Evolutionary conservation across 2,888 invertebrate genomes (phyloP), one percentile per base, ranked within the genome.

Genomic region (Ecdyonurus torrentis): DNA sequence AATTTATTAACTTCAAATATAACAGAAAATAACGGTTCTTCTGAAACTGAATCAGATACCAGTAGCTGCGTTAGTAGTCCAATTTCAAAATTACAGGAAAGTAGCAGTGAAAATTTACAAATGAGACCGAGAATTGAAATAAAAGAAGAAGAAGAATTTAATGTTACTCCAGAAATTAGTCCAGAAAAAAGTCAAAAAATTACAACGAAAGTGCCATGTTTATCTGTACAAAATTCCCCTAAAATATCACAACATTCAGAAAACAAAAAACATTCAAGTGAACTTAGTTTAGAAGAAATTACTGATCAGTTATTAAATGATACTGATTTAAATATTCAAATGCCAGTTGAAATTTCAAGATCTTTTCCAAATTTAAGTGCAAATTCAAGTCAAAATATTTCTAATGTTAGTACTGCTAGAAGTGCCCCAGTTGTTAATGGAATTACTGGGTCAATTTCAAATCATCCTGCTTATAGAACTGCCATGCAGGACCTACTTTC

Each of bases 401-500:
- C n/a, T n/a, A n/a, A n/a, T n/a, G n/a, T n/a, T n/a, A n/a, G n/a
- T 15, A 10, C 37, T 37, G 37, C 37, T 37, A 37, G 37, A 15
- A 37, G 37, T 37, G 5, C 37, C 15, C 37, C 37, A 37, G 15
- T 5, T 10, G 7, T 37, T 37, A 37, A 37, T 37, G 37, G 37
- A 37, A 5, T 37, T 15, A 10, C 37, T 10, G 37, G 37, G 15
- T 37, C 37, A 10, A 37, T 37, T 37, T 37, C 15, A 37, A 65
- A 68, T 55, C 69, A 72, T 66, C 70, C 73, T 1, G 67, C 68
- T 2, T 72, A 73, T 65, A 66, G 70, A 20, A 67, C 69, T n/a
- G 65, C 74, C 22, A 66, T 71, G 5, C 66, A 69, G 61, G 72
- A 73, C 65, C 70, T 72, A 55, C 66, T 71, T 1, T 69, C 67